These are phyloP conservation scores for Amiota minor DNA, from an alignment of 2,888 invertebrate species.

Conservation along the genomic window DNA sequence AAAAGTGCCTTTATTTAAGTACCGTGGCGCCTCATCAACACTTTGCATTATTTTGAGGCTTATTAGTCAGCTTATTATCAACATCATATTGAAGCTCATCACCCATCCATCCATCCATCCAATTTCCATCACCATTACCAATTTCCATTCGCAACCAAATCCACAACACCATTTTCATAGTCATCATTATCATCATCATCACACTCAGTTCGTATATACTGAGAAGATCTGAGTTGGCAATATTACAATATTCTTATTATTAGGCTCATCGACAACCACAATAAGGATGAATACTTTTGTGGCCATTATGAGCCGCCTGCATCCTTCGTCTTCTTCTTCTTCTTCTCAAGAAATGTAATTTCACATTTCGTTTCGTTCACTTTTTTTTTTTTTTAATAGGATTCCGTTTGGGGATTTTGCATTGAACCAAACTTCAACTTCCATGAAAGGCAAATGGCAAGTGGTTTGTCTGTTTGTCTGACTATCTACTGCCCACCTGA, in stretches of 20 bases:
- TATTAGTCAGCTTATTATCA: constrained; percentile 66
- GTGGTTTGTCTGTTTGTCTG: too few species aligned
- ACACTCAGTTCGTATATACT: constrained; percentile 22
- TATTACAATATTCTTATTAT: constrained; percentile 9
- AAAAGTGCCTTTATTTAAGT: constrained; percentile 1
- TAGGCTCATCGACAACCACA: constrained; percentile 6
- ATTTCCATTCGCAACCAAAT: too few species aligned
- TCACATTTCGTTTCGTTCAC: constrained; percentile 40
- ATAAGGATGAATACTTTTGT: neutral
- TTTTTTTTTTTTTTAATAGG: constrained; percentile 57
- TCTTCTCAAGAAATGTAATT: constrained; percentile 28
- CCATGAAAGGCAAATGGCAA: too few species aligned
- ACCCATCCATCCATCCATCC: too few species aligned
- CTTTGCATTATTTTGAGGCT: constrained; percentile 53
- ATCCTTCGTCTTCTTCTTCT: neutral
- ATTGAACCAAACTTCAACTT: too few species aligned
- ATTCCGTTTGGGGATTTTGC: constrained; percentile 57
- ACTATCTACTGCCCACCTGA: too few species aligned
- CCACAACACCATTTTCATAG: neutral
- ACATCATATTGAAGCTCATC: constrained; percentile 32
- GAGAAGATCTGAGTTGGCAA: neutral
- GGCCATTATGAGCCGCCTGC: neutral
- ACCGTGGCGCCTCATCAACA: neutral
- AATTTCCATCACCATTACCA: constrained; percentile 1
- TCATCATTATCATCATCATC: constrained; percentile 53